A percentile compares a stretch with the other conserved stretches of the same genome.
Evolutionary conservation across 2,888 invertebrate species (phyloP).

Genomic region (Macrophya alboannulata): DNA sequence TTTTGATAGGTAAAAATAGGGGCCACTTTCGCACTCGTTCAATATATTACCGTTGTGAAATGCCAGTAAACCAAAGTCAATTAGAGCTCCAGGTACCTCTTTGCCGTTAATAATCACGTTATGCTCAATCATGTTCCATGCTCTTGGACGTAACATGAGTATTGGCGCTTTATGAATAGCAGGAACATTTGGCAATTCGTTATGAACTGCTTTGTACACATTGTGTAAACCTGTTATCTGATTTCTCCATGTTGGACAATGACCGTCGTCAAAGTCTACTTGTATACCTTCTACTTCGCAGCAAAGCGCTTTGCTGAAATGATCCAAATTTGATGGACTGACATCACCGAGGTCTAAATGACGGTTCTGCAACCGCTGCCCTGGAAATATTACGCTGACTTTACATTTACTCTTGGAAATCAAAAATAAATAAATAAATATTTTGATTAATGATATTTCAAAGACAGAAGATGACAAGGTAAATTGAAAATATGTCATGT

Average conservation of each 20-base stretch:
- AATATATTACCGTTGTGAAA: conserved; percentile 84
- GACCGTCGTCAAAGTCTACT: conserved; percentile 88
- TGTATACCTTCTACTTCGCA: conserved; percentile 84
- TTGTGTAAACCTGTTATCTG: conserved; percentile 85
- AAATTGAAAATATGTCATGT: conserved; percentile 75
- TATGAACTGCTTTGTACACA: conserved; percentile 82
- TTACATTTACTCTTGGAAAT: background rate
- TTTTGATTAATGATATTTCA: background rate
- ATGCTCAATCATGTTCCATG: conserved; percentile 89
- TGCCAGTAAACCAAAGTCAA: conserved; percentile 87
- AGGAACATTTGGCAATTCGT: conserved; percentile 81
- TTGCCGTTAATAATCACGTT: conserved; percentile 84
- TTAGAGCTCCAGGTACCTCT: conserved; percentile 85
- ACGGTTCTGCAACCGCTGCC: conserved; percentile 75
- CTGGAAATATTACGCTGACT: conserved; percentile 57
- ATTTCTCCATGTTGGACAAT: conserved; percentile 88
- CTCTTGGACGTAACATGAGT: conserved; percentile 86
- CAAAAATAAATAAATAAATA: background rate
- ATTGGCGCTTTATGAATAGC: conserved; percentile 82
- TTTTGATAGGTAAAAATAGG: conserved; percentile 88
- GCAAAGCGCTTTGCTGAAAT: conserved; percentile 82
- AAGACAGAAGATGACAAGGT: conserved; percentile 22
- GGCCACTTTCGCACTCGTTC: conserved; percentile 83
- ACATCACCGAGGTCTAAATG: conserved; percentile 86
- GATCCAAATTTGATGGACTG: conserved; percentile 83